Percentiles rank a stretch among this genome's conserved stretches.
phyloP scores from a whole-genome alignment of 2,797 vertebrate genomes.

The Antennarius maculatus region DNA sequence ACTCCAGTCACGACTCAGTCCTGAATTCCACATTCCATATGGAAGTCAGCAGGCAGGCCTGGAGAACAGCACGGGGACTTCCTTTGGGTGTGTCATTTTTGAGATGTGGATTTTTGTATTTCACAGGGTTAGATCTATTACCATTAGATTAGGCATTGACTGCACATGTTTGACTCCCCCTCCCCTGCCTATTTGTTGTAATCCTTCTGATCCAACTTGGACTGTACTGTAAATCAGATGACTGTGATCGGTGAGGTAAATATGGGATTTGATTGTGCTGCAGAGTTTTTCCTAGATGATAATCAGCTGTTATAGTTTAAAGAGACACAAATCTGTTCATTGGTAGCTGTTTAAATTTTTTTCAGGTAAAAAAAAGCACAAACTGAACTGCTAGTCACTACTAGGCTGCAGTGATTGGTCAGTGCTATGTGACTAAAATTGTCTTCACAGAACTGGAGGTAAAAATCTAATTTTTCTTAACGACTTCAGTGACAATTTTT shows the following conservation, averaged over 20 bases:
- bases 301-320: background rate
- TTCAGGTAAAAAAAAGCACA: background rate
- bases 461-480: background rate
- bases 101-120: slow-evolving; percentile 28
- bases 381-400: background rate
- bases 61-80: slow-evolving; percentile 45
- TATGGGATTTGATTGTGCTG: background rate
- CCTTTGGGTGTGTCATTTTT: slow-evolving; percentile 57
- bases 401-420: background rate
- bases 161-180: slow-evolving; percentile 10
- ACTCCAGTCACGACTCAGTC: slow-evolving; percentile 28
- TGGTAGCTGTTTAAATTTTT: background rate
- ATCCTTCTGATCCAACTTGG: slow-evolving; percentile 18
- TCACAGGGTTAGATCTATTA: slow-evolving; percentile 26
- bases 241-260: background rate
- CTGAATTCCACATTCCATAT: slow-evolving; percentile 36
- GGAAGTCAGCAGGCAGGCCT: slow-evolving; percentile 21
- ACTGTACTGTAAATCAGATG: slow-evolving; percentile 7
- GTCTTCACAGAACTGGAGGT: background rate
- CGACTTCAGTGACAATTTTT: background rate
- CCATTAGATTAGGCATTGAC: slow-evolving; percentile 9
- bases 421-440: slow-evolving; percentile 2
- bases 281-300: background rate
- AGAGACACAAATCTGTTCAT: background rate
- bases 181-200: slow-evolving; percentile 8